A percentile compares a stretch with the other conserved stretches of the same genome.
Conservation (phyloP, 2,797 vertebrate genomes). For the Brachyalestes nurse region DNA sequence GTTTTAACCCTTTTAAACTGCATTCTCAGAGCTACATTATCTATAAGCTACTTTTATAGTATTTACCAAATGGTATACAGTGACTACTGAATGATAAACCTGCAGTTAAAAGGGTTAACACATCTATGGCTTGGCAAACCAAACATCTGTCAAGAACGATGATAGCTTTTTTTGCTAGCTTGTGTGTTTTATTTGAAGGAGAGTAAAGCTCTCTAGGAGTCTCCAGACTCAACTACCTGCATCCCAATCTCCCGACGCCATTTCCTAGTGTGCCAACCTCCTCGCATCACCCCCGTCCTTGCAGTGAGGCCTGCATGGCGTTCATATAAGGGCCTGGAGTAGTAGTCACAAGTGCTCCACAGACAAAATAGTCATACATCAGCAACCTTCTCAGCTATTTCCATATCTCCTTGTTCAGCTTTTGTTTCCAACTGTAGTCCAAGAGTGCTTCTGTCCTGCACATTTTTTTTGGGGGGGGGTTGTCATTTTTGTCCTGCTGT, state of each 20-base stretch:
- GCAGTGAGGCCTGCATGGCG: constrained; percentile 7
- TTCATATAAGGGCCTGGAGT: neutral
- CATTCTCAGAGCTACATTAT: neutral
- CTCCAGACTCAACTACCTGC: neutral
- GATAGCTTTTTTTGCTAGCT: neutral
- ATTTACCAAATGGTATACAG: neutral
- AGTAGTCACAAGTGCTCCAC: neutral
- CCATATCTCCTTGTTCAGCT: constrained; percentile 12
- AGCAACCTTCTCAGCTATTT: constrained; percentile 5
- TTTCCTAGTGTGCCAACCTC: neutral
- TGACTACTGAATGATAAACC: neutral
- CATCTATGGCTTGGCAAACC: neutral
- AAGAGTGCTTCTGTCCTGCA: neutral
- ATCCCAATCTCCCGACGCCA: neutral
- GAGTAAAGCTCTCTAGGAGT: neutral
- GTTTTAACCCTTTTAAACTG: neutral
- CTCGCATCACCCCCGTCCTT: neutral
- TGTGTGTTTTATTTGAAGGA: neutral
- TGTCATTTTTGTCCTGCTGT: neutral
- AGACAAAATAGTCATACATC: neutral
- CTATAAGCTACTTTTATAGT: neutral
- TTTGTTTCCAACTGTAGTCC: neutral
- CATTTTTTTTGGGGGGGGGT: neutral
- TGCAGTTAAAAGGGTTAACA: neutral
- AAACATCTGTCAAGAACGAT: neutral